phyloP scores from a whole-genome alignment of 2,888 invertebrate genomes.

The Cabera pusaria region DNA sequence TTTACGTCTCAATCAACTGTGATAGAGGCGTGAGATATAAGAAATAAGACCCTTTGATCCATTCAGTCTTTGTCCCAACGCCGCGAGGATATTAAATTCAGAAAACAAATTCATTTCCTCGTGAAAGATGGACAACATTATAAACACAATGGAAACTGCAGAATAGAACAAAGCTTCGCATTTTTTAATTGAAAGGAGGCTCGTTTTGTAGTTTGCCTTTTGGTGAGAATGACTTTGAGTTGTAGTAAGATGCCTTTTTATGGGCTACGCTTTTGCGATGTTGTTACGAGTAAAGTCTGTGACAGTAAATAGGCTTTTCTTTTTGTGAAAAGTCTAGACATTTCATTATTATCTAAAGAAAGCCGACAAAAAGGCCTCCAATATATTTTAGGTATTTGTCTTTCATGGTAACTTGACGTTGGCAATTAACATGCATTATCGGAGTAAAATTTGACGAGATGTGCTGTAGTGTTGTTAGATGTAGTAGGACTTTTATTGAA shows the following conservation, averaged over 20 bases:
- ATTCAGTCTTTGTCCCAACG: conserved; percentile 29
- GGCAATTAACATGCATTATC: no score
- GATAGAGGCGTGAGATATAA: conserved; percentile 33
- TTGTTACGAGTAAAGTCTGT: no score
- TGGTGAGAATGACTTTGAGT: conserved; percentile 18
- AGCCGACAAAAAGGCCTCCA: no score
- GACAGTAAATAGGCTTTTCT: no score
- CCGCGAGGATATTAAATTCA: conserved; percentile 34
- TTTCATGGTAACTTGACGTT: no score
- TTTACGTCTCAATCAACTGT: conserved; percentile 28
- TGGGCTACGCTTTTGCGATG: no score
- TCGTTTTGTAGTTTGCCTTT: conserved; percentile 28
- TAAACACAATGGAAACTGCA: conserved; percentile 27
- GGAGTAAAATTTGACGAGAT: no score
- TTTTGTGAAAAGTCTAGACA: no score
- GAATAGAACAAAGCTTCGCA: conserved; percentile 26
- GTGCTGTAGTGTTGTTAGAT: no score
- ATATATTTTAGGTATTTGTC: no score
- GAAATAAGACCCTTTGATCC: conserved; percentile 35
- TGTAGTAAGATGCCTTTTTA: conserved; percentile 10
- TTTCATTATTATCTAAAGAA: no score
- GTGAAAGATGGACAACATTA: conserved; percentile 34
- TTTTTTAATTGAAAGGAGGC: conserved; percentile 26
- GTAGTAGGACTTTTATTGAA: no score
- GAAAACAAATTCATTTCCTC: conserved; percentile 36